These are phyloP conservation scores for Parazoanthus darwini DNA, from an alignment of 92 coral and sea anemone species.

Conservation along the genomic window DNA sequence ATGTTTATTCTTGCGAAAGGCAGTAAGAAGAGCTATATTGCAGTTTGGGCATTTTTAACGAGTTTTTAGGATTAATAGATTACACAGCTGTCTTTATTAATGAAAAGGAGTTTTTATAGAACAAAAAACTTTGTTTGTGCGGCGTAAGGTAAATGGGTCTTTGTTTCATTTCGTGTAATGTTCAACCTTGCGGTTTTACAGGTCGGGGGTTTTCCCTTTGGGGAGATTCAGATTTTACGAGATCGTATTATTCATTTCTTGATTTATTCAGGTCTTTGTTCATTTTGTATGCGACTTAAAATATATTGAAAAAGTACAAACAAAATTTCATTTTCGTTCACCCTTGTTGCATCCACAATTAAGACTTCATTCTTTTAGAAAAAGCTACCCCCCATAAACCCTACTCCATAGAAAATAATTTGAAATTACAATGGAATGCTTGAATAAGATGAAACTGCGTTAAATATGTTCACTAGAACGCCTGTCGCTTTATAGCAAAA, in stretches of 20 bases:
- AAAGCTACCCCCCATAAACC: too few species aligned
- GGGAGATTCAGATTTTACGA: not conserved
- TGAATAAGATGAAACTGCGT: too few species aligned
- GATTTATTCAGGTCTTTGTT: not conserved
- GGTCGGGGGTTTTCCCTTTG: conserved; percentile 31
- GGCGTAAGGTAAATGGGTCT: not conserved
- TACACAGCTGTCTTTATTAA: conserved; percentile 10
- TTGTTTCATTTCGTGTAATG: not conserved
- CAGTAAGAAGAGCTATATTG: not conserved
- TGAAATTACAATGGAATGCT: too few species aligned
- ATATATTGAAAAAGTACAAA: too few species aligned
- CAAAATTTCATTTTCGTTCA: not conserved
- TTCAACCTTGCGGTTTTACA: not conserved
- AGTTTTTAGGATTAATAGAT: not conserved
- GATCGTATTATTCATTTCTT: not conserved
- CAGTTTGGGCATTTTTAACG: not conserved
- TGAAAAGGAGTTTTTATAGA: not conserved
- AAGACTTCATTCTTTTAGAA: too few species aligned
- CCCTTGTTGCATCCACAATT: not conserved
- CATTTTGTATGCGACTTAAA: too few species aligned
- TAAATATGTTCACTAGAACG: not conserved
- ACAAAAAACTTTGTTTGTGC: conserved; percentile 1
- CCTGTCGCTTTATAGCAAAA: not conserved
- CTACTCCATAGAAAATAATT: too few species aligned
- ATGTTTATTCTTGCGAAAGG: conserved; percentile 19